phyloP scores from a whole-genome alignment of 2,797 vertebrate species.

The Coilia nasus region DNA sequence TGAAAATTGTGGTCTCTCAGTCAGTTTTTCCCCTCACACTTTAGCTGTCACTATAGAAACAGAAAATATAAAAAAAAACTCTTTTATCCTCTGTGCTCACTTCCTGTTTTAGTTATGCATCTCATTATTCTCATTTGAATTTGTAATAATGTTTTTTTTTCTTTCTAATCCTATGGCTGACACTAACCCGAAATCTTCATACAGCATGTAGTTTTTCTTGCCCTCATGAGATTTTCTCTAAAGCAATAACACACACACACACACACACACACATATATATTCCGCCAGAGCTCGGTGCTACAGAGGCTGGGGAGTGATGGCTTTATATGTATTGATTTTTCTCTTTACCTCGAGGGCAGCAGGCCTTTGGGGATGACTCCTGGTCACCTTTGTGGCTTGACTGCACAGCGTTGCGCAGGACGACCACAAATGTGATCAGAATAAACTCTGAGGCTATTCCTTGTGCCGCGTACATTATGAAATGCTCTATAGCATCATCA shows the following conservation, averaged over 20 bases:
- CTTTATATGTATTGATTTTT: conserved; percentile 14
- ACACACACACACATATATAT: neutral
- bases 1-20: neutral
- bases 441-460: neutral
- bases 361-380: neutral
- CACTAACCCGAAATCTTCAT: neutral
- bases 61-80: neutral
- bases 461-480: neutral
- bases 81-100: neutral
- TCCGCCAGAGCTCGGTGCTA: neutral
- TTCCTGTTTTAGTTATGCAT: neutral
- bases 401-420: neutral
- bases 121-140: neutral
- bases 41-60: neutral
- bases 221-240: neutral
- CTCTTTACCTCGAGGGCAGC: neutral
- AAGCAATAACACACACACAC: neutral
- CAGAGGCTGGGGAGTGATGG: neutral
- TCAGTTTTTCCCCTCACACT: neutral
- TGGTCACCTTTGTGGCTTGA: neutral
- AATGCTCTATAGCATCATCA: too few species aligned
- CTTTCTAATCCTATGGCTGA: neutral
- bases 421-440: neutral
- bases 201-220: neutral
- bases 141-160: neutral